Base-by-base conservation (phyloP, 2,113 vertebrate genomes). In the Hemibagrus wyckioides region DNA sequence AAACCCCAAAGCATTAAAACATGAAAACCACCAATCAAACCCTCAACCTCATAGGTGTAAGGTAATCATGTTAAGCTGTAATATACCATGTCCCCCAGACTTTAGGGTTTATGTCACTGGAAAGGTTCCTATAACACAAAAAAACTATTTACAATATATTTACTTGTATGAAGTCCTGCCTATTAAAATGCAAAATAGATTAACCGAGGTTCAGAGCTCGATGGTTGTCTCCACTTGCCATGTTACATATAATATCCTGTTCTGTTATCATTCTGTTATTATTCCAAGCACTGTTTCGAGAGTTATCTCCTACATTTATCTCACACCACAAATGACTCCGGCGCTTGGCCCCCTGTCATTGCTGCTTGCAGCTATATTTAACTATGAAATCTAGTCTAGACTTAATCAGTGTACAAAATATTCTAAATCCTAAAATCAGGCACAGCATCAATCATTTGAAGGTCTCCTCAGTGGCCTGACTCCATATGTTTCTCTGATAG, bases 331-430 rank as follows among this genome's bases (percentile, higher is more conserved):
- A 52, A 6, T 30, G 48, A 30, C 28, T 80, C 50, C n/a, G 4
- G n/a, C 0, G 15, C 48, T 54, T 80, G 14, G 21, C 13, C 36
- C 21, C 28, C 57, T 82, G 41, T 69, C 63, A 50, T 48, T 28
- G 2, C 23, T 7, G 33, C 52, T 59, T 41, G n/a, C 14, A 85
- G 15, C 14, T 75, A 41, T 75, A 39, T 75, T 85, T 75, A 75
- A 33, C 25, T 63, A 23, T 63, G 75, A 77, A 61, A 61, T 77
- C 30, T 86, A 23, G 63, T 86, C n/a, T 79, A 54, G 75, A 86
- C 73, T 56, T 80, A 65, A 67, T 67, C 48, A 54, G 59, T 36
- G 36, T 81, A 25, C 56, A 63, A 44, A 59, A 82, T 82, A 52
- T 41, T 71, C 50, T n/a, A 81, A 14, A 48, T 71, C 63, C 30